Evolutionary conservation across 2,113 vertebrate species (phyloP), one percentile per base, ranked within the genome.

Genomic region (Oreochromis niloticus): DNA sequence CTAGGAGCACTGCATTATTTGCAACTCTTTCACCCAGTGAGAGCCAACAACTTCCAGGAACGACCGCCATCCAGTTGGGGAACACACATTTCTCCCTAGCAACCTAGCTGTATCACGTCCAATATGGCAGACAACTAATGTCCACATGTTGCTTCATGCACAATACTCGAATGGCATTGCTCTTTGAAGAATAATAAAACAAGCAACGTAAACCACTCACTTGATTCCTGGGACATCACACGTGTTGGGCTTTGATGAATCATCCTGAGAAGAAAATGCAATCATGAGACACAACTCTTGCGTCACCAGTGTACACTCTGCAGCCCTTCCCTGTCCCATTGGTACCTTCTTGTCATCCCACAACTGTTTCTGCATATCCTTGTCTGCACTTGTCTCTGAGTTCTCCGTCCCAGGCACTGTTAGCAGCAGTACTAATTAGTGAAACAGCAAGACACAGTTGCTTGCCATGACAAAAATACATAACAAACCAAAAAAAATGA

Each of bases 181-280:
- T 83, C 50, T 30, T 14, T 16, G 68, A 41, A 55, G 13, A 83
- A 57, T 12, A 73, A 84, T n/a, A 39, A 80, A n/a, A 46, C 14
- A 71, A 73, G 4, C 24, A 32, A 66, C 2, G 14, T 27, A 17
- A 55, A 55, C n/a, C 41, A 97, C 98, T 97, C 94, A 99, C 99
- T 98, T 99, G 96, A 99, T 99, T 96, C 99, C 99, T 5, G 99
- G 99, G 91, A 99, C 98, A 92, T 99, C 98, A 88, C 98, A 98
- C 17, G 98, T 97, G 94, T 98, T 99, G 73, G 98, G 97, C 92
- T 97, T 97, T 22, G 98, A 96, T 78, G 96, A 97, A 93, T 97
- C 97, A 73, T 97, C 95, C 98, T 99, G 71, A 50, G 68, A 56
- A 91, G 9, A 88, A 89, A 87, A 87, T 32, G 36, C 4, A 87